Evolutionary conservation across 1,140 invertebrate species (phyloP), one percentile per base, ranked within the genome.

Genomic region (Lucilia sericata): DNA sequence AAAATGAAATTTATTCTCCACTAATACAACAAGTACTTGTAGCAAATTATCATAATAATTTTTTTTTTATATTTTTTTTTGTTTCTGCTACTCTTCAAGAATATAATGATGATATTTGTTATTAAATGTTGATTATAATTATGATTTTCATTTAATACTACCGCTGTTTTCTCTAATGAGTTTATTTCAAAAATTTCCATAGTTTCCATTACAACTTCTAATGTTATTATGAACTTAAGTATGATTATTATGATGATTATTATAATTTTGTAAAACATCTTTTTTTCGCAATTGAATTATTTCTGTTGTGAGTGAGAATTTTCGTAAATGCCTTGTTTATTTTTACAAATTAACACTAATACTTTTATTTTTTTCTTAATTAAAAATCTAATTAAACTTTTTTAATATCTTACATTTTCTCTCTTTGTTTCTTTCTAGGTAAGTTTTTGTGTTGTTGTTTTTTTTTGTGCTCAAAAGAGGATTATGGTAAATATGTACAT

Each of bases 361-460:
- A 70, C 65, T 70, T 70, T n/a, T 60, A n/a, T 70, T 25, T 70
- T 70, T 21, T 70, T 55, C 21, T 21, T 21, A 70, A 60, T 60
- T 70, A 70, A 70, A 70, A 70, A 21, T 70, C 65, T 70, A 70
- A 70, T 70, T 70, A 70, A 70, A 70, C 65, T 70, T 70, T 70
- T 70, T 70, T 25, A 70, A 7, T 70, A 4, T 70, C 9, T 25
- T 70, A 7, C 13, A 12, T 17, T 60, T 42, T 42, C 42, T 42
- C 42, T 42, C 42, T 42, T 10, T 42, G 5, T 60, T 14, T 60
- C 13, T 60, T 70, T 70, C 19, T 70, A 70, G 65, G 65, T 70
- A 70, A 70, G 65, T 70, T 60, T 60, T 70, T 12, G 25, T 30
- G 25, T 30, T 30, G 25, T 30, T 30, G 3, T 30, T 30, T 30